A percentile compares a stretch with the other conserved stretches of the same genome.
Conservation (phyloP, 2,797 vertebrate genomes). For the Myiotriccus ornatus region DNA sequence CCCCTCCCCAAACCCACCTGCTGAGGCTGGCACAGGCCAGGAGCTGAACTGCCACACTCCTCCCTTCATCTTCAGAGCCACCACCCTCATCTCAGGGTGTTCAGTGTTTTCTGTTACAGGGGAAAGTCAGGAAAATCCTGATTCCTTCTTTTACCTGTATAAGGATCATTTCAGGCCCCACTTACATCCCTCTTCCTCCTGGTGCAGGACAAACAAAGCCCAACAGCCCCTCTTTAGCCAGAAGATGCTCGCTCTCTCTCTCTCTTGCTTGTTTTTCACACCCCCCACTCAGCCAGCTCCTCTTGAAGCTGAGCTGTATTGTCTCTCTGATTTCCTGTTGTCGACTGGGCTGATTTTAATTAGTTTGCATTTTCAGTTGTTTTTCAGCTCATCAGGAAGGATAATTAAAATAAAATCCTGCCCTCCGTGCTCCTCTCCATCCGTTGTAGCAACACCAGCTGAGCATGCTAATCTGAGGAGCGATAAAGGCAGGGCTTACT, state of each 20-base stretch:
- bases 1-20: not conserved
- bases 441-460: not conserved
- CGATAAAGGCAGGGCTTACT: not conserved
- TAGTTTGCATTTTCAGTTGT: conserved; percentile 17
- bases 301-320: not conserved
- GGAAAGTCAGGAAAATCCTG: not conserved
- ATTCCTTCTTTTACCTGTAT: not conserved
- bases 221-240: not conserved
- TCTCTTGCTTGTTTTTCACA: not conserved
- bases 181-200: not conserved
- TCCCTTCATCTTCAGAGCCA: not conserved
- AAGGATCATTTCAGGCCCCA: not conserved
- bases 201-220: not conserved
- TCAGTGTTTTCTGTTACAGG: not conserved
- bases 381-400: conserved; percentile 42
- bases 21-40: not conserved
- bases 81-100: too few species aligned
- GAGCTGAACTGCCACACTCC: not conserved
- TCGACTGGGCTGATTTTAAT: not conserved
- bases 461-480: not conserved
- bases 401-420: conserved; percentile 28
- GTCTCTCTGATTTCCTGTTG: not conserved
- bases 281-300: not conserved
- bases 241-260: not conserved
- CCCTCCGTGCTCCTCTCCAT: not conserved